Conservation (phyloP, 2,797 vertebrate genomes). For the Sandelia bainsii region DNA sequence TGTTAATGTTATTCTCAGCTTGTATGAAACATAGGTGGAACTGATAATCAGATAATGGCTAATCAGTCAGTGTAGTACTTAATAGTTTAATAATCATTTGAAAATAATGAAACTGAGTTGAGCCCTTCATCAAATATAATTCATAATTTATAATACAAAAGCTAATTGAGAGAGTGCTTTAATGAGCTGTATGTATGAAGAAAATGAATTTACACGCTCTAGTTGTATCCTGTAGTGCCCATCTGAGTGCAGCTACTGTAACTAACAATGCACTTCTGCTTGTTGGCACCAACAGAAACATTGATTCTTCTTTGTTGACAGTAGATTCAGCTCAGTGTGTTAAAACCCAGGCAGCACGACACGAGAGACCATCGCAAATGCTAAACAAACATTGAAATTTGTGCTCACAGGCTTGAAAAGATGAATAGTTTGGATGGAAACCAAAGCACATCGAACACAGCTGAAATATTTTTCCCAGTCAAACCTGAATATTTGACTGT, state of each 20-base stretch:
- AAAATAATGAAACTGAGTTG: not conserved
- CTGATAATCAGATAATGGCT: too few relatives aligned
- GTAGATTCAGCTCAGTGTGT: slow-evolving; percentile 38
- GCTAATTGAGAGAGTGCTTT: not conserved
- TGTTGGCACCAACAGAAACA: slow-evolving; percentile 33
- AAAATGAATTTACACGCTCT: slow-evolving; percentile 20
- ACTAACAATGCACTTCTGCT: slow-evolving; percentile 48
- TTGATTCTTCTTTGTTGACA: slow-evolving; percentile 54
- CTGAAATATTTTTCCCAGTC: slow-evolving; percentile 10
- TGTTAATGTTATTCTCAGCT: too few relatives aligned
- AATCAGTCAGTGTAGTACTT: too few relatives aligned
- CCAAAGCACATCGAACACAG: not conserved
- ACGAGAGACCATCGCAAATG: slow-evolving; percentile 5
- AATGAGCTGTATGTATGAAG: not conserved
- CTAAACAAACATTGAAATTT: slow-evolving; percentile 46
- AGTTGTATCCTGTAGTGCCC: not conserved
- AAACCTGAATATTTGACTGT: not conserved
- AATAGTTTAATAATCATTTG: not conserved
- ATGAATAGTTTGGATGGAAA: slow-evolving; percentile 20
- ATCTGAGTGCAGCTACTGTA: slow-evolving; percentile 37
- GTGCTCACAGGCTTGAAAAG: slow-evolving; percentile 24
- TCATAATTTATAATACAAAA: not conserved
- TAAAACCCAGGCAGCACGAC: slow-evolving; percentile 25
- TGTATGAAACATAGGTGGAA: too few relatives aligned
- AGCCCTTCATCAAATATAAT: not conserved